Evolutionary conservation across 2,113 vertebrate genomes (phyloP), one percentile per base, ranked within the genome.

Genomic region (Tachycineta bicolor): DNA sequence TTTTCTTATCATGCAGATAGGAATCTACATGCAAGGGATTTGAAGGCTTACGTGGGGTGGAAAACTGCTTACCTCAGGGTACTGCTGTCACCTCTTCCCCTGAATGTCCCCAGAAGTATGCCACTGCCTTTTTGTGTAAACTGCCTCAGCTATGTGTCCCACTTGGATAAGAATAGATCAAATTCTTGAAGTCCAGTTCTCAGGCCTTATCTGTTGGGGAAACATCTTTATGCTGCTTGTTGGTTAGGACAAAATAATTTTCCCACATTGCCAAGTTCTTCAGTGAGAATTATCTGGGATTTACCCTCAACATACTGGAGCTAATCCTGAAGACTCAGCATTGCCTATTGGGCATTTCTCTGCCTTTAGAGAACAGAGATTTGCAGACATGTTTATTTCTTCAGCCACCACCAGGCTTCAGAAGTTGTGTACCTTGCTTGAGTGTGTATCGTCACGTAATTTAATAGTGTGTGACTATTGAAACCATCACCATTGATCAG

Each of bases 71-170:
- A 17, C 12, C 7, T 81, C 64, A 62, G 56, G 39, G 8, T 74
- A 28, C 11, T 47, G 56, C 33, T 68, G 25, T 41, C 47, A 63
- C 29, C n/a, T 63, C 25, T 78, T 43, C 20, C 37, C n/a, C 37
- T 43, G 9, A 11, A 2, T 6, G 11, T 55, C 56, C 52, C 47
- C 43, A 50, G 22, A 33, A 49, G 13, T 33, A 5, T 29, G 16
- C 14, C n/a, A 24, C 29, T 49, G 39, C 74, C 44, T 82, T 84
- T 10, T 15, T 65, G n/a, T 29, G 43, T 15, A 39, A 26, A 46
- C 47, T 25, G 9, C 21, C 3, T 19, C 0, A 2, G 26, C 34
- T 81, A 7, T 2, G 1, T 0, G 1, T 55, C 47, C 41, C 24
- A 4, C 50, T 33, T 62, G 50, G 14, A 9, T 64, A 37, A 56